Conservation (phyloP, 2,113 vertebrate species). For the Saguinus imperator region DNA sequence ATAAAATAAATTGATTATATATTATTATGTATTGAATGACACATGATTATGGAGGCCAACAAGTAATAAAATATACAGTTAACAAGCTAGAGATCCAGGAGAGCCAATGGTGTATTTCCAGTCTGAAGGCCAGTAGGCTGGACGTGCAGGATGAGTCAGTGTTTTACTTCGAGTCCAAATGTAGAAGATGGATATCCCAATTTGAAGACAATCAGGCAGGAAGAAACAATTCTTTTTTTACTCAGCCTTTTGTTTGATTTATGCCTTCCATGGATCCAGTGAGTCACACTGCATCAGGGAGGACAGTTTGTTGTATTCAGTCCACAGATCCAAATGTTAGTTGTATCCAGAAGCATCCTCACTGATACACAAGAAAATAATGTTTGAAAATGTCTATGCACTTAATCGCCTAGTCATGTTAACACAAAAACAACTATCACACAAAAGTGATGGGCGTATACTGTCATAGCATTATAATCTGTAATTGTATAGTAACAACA, state of each 20-base stretch:
- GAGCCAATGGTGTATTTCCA: background rate
- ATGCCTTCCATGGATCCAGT: too few relatives aligned
- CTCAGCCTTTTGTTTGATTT: background rate
- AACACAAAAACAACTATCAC: background rate
- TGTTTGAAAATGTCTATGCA: background rate
- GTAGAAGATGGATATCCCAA: background rate
- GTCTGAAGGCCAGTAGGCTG: background rate
- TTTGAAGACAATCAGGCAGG: background rate
- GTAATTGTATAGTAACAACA: background rate
- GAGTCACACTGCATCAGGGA: background rate
- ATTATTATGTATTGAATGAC: background rate
- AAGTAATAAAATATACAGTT: background rate
- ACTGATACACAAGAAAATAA: background rate
- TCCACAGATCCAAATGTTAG: background rate
- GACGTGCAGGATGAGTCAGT: background rate
- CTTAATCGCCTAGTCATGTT: fast-evolving
- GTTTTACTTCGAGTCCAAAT: background rate
- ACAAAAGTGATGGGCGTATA: background rate
- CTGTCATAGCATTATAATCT: background rate
- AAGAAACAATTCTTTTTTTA: background rate
- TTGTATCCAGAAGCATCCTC: background rate
- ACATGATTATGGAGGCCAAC: background rate
- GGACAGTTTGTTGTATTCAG: background rate
- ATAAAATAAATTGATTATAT: background rate
- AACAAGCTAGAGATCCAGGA: fast-evolving